phyloP scores from a whole-genome alignment of 2,888 invertebrate genomes.

The Mantis religiosa region DNA sequence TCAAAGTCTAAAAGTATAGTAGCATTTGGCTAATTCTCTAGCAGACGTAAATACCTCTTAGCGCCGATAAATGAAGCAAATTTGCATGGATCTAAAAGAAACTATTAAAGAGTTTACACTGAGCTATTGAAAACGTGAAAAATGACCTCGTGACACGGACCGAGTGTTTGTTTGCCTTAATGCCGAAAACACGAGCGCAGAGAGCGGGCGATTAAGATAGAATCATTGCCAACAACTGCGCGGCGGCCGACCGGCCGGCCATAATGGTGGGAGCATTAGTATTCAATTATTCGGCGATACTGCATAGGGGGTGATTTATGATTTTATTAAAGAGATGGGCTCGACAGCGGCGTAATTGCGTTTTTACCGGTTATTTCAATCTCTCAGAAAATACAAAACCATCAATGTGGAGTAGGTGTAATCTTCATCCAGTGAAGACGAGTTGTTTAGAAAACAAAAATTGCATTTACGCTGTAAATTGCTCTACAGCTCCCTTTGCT shows the following conservation, averaged over 20 bases:
- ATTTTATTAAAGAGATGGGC: not conserved
- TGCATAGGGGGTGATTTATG: constrained; percentile 1
- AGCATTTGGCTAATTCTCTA: no score
- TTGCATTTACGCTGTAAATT: no score
- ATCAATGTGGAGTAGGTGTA: not conserved
- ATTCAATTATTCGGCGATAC: constrained; percentile 7
- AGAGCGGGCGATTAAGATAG: not conserved
- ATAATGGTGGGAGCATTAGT: not conserved
- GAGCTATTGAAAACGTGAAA: not conserved
- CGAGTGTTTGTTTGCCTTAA: not conserved
- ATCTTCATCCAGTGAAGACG: not conserved
- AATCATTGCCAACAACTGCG: not conserved
- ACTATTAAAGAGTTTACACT: not conserved
- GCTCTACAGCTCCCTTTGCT: no score
- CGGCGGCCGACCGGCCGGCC: no score
- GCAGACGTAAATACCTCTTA: no score
- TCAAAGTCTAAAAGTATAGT: no score
- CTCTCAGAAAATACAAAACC: not conserved
- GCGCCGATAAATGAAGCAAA: no score
- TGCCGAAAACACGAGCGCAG: not conserved
- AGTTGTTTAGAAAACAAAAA: not conserved
- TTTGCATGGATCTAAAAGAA: not conserved
- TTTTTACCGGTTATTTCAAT: constrained; percentile 6
- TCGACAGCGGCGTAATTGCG: not conserved
- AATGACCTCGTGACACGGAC: not conserved